Evolutionary conservation across 2,113 vertebrate species (phyloP).

Genomic region (Coptodon rendalli): DNA sequence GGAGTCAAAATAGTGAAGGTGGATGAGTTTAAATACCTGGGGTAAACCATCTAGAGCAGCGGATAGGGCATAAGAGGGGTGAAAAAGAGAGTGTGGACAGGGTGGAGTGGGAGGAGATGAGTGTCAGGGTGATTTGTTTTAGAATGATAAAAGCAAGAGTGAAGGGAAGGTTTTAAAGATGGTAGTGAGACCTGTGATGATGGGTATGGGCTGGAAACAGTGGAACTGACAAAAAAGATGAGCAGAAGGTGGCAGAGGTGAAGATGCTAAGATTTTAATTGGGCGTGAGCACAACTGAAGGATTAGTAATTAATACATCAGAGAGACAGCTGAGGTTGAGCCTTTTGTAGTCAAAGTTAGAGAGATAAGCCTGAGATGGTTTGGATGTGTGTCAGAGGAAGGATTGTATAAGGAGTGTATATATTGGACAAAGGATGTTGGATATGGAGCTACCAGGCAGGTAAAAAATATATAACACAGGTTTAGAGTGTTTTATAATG

Average conservation of each 20-base stretch:
- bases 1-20: background rate
- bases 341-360: fast-evolving
- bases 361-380: background rate
- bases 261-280: fast-evolving
- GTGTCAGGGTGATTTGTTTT: background rate
- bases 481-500: background rate
- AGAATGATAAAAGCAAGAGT: background rate
- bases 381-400: background rate
- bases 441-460: fast-evolving
- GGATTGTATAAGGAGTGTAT: background rate
- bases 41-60: background rate
- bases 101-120: background rate
- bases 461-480: fast-evolving
- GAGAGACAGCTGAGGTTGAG: fast-evolving
- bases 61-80: fast-evolving
- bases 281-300: fast-evolving
- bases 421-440: background rate
- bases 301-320: background rate
- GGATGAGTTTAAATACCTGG: background rate
- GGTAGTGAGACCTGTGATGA: background rate
- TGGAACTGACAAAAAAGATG: fast-evolving
- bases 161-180: fast-evolving
- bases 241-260: fast-evolving
- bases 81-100: fast-evolving
- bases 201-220: background rate